phyloP scores from a whole-genome alignment of 1,140 invertebrate species.

The Coelopa frigida region DNA sequence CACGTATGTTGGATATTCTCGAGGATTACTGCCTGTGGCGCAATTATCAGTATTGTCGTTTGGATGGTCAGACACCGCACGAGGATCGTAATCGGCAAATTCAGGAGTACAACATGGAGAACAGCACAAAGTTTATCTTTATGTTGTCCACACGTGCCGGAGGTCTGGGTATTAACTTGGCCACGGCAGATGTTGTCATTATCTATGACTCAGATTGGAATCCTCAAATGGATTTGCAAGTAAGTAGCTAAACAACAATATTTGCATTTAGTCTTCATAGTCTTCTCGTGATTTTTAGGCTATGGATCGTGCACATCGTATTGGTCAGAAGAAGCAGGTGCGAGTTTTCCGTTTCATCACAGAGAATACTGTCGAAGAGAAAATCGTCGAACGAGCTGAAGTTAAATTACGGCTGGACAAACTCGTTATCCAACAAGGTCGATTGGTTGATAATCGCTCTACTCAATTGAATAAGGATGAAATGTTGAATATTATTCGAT shows the following conservation, averaged over 20 bases:
- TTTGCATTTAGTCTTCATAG: constrained; percentile 41
- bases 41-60: constrained; percentile 85
- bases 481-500: constrained; percentile 97
- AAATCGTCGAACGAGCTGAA: constrained; percentile 97
- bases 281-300: too few relatives aligned
- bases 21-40: constrained; percentile 98
- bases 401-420: constrained; percentile 93
- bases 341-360: constrained; percentile 89
- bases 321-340: constrained; percentile 93
- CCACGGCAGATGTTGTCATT: constrained; percentile 97
- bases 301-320: constrained; percentile 97
- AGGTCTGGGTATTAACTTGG: constrained; percentile 97
- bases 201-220: constrained; percentile 99
- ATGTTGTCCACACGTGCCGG: constrained; percentile 98
- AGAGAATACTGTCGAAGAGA: constrained; percentile 98
- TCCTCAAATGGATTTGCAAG: constrained; percentile 92
- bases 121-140: constrained; percentile 92
- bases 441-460: constrained; percentile 79
- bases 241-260: not conserved
- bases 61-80: constrained; percentile 96
- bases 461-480: constrained; percentile 95
- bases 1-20: constrained; percentile 95
- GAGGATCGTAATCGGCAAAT: constrained; percentile 95
- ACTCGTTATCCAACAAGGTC: constrained; percentile 96
- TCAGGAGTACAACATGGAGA: constrained; percentile 88